These are phyloP conservation scores for Drosophila anomalata DNA, from an alignment of 2,888 invertebrate species.

Conservation along the genomic window DNA sequence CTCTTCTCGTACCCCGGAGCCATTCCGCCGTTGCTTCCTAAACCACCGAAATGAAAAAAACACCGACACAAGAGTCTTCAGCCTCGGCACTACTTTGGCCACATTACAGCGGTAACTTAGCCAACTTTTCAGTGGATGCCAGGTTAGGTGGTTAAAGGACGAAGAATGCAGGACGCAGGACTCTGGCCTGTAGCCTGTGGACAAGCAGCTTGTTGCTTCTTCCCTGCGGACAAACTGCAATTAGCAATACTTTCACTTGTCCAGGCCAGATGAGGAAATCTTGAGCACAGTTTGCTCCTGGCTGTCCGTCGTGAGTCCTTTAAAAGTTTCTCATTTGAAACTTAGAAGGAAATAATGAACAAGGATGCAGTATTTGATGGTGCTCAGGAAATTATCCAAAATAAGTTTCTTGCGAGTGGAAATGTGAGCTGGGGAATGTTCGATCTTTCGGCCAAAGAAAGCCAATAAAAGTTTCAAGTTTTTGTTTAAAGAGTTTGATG, in stretches of 20 bases:
- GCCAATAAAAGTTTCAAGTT: constrained; percentile 6
- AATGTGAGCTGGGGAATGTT: constrained; percentile 26
- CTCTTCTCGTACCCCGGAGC: constrained; percentile 15
- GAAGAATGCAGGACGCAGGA: background rate
- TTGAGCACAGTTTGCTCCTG: constrained; percentile 30
- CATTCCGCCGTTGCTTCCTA: constrained; percentile 9
- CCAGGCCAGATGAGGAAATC: constrained; percentile 31
- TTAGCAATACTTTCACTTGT: constrained; percentile 54
- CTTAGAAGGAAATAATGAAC: constrained; percentile 34
- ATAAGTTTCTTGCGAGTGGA: constrained; percentile 21
- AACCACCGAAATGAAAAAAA: constrained; percentile 8
- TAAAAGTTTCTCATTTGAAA: constrained; percentile 36
- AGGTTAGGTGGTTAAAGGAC: constrained; percentile 4
- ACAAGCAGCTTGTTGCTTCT: constrained; percentile 54
- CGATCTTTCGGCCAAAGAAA: constrained; percentile 17
- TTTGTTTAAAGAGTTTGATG: background rate
- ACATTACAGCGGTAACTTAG: constrained; percentile 56
- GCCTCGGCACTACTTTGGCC: constrained; percentile 43
- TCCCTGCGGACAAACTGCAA: constrained; percentile 49
- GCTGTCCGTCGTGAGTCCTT: constrained; percentile 16
- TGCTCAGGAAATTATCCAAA: constrained; percentile 27
- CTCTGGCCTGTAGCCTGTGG: constrained; percentile 6
- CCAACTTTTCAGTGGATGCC: constrained; percentile 50
- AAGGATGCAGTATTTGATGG: constrained; percentile 34
- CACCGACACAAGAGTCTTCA: constrained; percentile 18